Conservation (phyloP, 2,797 vertebrate species). For the Diplodus puntazzo region DNA sequence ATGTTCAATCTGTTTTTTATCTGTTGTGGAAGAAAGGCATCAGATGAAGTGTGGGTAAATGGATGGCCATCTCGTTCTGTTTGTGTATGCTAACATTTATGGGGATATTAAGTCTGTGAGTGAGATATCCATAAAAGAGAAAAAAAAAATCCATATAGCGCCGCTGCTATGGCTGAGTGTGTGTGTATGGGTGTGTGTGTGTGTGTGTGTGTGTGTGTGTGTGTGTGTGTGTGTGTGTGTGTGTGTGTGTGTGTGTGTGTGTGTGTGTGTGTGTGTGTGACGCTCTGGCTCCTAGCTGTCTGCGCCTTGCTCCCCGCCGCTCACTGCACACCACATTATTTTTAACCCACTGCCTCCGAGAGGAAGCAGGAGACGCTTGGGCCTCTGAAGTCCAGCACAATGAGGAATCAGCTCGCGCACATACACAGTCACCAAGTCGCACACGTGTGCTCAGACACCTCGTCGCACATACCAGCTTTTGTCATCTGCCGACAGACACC, state of each 20-base stretch:
- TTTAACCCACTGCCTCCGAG: conserved; percentile 87
- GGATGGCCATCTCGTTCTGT: conserved; percentile 78
- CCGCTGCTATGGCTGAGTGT: conserved; percentile 58
- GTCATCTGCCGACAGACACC: conserved; percentile 67
- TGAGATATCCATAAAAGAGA: conserved; percentile 80
- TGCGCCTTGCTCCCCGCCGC: conserved; percentile 83
- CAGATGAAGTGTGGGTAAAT: conserved; percentile 74
- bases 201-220: conserved; percentile 23
- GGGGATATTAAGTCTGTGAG: conserved; percentile 78
- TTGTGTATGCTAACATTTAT: conserved; percentile 81
- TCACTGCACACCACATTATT: conserved; percentile 88
- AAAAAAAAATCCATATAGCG: conserved; percentile 76
- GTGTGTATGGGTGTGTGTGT: conserved; percentile 47
- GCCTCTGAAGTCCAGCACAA: conserved; percentile 88
- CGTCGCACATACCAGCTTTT: conserved; percentile 67
- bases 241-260: conserved; percentile 43
- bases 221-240: conserved; percentile 45
- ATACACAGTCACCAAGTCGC: conserved; percentile 66
- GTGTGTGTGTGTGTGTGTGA: conserved; percentile 68
- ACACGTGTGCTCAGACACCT: conserved; percentile 70
- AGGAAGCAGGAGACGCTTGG: conserved; percentile 84
- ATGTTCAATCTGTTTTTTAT: conserved; percentile 71
- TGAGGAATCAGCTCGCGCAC: conserved; percentile 78
- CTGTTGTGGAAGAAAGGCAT: conserved; percentile 57
- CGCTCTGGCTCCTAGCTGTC: conserved; percentile 89